Evolutionary conservation across 2,797 vertebrate genomes (phyloP).

Genomic region (Pipistrellus nathusii): DNA sequence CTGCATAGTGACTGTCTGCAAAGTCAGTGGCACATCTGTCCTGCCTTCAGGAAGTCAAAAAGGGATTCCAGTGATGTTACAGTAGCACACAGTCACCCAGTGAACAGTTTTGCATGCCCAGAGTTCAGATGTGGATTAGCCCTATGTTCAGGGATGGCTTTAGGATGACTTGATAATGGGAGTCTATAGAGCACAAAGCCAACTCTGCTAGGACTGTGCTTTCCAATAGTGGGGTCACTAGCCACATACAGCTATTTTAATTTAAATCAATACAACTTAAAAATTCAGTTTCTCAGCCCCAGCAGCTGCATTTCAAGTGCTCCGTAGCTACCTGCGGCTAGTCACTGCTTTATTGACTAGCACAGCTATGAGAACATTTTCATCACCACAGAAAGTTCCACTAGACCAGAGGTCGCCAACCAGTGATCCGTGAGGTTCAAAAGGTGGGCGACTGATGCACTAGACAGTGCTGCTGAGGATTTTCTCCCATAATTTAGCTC

Average conservation of each 20-base stretch:
- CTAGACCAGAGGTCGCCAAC: too few relatives aligned
- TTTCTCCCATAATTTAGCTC: neutral
- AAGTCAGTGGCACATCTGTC: neutral
- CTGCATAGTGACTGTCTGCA: neutral
- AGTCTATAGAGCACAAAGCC: neutral
- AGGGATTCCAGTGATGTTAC: neutral
- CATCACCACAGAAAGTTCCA: neutral
- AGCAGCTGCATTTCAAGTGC: neutral
- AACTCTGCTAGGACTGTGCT: neutral
- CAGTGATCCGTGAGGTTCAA: too few relatives aligned
- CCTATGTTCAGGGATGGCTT: neutral
- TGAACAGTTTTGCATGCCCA: neutral
- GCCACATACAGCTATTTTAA: neutral
- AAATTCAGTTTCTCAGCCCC: neutral
- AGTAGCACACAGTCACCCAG: neutral
- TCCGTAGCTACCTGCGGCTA: neutral
- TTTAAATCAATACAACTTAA: neutral
- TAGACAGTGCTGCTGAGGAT: neutral
- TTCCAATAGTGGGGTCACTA: neutral
- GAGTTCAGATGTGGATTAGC: neutral
- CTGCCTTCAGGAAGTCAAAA: neutral
- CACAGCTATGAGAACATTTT: neutral
- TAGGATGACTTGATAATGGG: neutral
- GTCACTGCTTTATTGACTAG: neutral
- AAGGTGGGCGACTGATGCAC: too few relatives aligned